Percentiles rank a stretch among this genome's conserved stretches.
These are phyloP conservation scores for Rhagologus leucostigma DNA, from an alignment of 2,113 vertebrate genomes.

Conservation along the genomic window DNA sequence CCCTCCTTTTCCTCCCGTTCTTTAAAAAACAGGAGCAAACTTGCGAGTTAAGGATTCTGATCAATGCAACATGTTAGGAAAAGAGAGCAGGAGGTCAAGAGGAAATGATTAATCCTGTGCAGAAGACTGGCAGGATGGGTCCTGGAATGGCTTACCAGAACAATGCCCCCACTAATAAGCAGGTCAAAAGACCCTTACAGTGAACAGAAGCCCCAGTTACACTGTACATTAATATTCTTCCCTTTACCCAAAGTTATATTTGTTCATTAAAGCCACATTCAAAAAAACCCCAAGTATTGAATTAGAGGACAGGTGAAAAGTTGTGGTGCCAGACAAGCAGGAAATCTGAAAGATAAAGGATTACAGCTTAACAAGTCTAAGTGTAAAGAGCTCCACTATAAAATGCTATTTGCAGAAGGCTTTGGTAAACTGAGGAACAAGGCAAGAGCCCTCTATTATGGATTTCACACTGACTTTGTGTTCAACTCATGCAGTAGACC, in stretches of 20 bases:
- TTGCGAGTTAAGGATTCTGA: slow-evolving; percentile 52
- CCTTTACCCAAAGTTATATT: background rate
- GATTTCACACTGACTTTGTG: background rate
- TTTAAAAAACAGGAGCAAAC: slow-evolving; percentile 49
- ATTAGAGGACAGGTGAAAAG: slow-evolving; percentile 35
- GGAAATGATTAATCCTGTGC: slow-evolving; percentile 70
- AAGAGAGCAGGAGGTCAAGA: slow-evolving; percentile 63
- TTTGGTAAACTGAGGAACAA: background rate
- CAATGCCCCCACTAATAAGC: slow-evolving; percentile 54
- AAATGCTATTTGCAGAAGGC: background rate
- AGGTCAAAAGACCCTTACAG: slow-evolving; percentile 61
- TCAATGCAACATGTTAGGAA: slow-evolving; percentile 66
- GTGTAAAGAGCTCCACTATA: background rate
- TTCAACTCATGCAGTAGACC: background rate
- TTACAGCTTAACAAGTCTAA: background rate
- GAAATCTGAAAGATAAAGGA: background rate
- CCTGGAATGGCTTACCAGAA: slow-evolving; percentile 60
- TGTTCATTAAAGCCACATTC: background rate
- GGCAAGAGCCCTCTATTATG: background rate
- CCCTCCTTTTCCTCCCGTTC: slow-evolving; percentile 50
- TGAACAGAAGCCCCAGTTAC: slow-evolving; percentile 50
- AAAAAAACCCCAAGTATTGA: background rate
- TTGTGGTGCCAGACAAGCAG: background rate
- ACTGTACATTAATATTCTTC: slow-evolving; percentile 50
- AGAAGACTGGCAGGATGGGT: slow-evolving; percentile 59